These are phyloP conservation scores for Neuroscelio doddi DNA, from an alignment of 2,888 invertebrate species.

Conservation along the genomic window DNA sequence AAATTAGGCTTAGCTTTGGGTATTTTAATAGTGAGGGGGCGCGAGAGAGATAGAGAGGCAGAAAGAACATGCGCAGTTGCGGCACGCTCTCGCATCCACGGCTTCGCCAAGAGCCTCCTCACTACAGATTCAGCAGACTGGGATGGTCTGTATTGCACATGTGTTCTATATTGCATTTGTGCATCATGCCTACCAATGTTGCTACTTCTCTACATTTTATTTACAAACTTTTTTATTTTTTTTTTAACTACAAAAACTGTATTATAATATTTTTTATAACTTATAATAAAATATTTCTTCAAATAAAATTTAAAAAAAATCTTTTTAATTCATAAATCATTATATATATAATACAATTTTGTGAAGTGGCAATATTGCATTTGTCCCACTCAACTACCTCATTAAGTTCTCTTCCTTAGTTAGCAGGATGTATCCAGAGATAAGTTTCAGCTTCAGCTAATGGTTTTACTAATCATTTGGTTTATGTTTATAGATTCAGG, in stretches of 20 bases:
- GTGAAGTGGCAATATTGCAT: constrained; percentile 8
- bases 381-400: constrained; percentile 11
- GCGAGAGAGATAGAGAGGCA: constrained; percentile 73
- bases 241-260: neutral
- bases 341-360: neutral
- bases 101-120: constrained; percentile 77
- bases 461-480: constrained; percentile 1
- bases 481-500: neutral
- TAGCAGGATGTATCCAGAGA: neutral
- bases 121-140: constrained; percentile 70
- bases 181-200: constrained; percentile 37
- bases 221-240: constrained; percentile 3
- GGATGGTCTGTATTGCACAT: constrained; percentile 69
- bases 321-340: neutral
- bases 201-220: constrained; percentile 34
- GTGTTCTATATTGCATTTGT: constrained; percentile 49
- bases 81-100: constrained; percentile 79
- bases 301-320: neutral
- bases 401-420: constrained; percentile 1
- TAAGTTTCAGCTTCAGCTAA: constrained; percentile 10
- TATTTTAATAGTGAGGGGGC: constrained; percentile 70
- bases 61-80: constrained; percentile 78
- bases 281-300: constrained; percentile 1
- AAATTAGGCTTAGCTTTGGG: constrained; percentile 61
- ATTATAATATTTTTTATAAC: neutral